Conservation (phyloP, 2,888 invertebrate genomes). For the Pyrrhia umbra region DNA sequence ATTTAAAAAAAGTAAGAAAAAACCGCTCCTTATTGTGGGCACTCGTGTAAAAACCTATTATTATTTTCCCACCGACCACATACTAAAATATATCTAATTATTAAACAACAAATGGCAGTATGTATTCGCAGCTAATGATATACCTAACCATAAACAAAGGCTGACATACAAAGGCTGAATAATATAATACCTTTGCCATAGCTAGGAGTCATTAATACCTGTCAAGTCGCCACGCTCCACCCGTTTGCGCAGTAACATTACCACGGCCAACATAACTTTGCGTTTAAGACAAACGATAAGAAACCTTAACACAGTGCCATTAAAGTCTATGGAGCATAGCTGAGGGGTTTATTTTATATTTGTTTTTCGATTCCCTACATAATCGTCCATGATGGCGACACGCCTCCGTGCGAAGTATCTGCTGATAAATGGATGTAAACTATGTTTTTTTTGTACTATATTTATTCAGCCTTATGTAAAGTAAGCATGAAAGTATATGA, state of each 20-base stretch:
- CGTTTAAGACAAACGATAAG: constrained; percentile 37
- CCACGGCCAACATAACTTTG: constrained; percentile 52
- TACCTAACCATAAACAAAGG: constrained; percentile 51
- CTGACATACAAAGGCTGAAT: constrained; percentile 47
- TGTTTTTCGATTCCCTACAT: constrained; percentile 50
- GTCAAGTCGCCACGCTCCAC: constrained; percentile 80
- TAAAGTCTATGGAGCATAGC: constrained; percentile 9
- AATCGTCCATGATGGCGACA: constrained; percentile 51
- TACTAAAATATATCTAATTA: constrained; percentile 33
- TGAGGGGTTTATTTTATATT: constrained; percentile 42
- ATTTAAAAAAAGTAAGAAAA: constrained; percentile 19
- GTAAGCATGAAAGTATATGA: neutral
- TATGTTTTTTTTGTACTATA: constrained; percentile 31
- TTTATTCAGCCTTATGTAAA: constrained; percentile 16
- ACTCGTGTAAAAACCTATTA: no score
- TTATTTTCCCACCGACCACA: constrained; percentile 12
- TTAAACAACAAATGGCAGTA: constrained; percentile 45
- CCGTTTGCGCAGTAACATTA: constrained; percentile 82
- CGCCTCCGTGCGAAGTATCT: constrained; percentile 52
- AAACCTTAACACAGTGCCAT: constrained; percentile 58
- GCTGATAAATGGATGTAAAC: constrained; percentile 46
- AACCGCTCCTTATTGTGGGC: no score
- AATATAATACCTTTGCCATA: constrained; percentile 49
- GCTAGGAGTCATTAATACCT: constrained; percentile 84
- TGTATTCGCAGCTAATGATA: constrained; percentile 35